Base-by-base conservation (phyloP, 2,888 invertebrate species). In the Dromius quadrimaculatus region DNA sequence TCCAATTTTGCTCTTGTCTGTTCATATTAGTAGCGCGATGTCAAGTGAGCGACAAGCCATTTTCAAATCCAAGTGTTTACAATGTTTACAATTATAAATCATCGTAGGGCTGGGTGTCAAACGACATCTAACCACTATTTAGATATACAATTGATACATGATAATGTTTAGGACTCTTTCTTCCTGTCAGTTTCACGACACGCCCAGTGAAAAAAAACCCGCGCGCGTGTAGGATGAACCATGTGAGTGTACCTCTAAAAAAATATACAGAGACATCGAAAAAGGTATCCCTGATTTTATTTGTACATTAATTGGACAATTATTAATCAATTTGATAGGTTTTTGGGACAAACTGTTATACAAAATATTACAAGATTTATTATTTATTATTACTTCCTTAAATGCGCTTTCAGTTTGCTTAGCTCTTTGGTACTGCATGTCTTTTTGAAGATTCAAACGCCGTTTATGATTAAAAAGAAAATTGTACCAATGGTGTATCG, bases 101-200 rank as follows among this genome's bases (percentile, higher is more conserved):
- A 41, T 64, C 64, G 64, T 64, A 64, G 64, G 63, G 64, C 38
- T 28, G 23, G 64, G 64, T 43, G 62, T 23, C 59, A 8, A 23
- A 17, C 11, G 57, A 41, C 38, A 32, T 28, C 47, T 28, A 32
- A 22, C 34, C 64, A 64, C 20, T 63, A 11, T 15, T 41, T 63
- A 63, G 63, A 63, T 63, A 43, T 41, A 45, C 45, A 45, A n/a
- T n/a, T 45, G 11, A 45, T 41, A 47, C 20, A 47, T 15, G 17
- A 34, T 38, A 47, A 41, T 64, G 47, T 64, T 47, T 47, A 64
- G 47, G 64, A 47, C 64, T 64, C 36, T 64, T 32, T 64, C 50
- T 36, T 23, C 59, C 59, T 59, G 28, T 54, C 50, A 47, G 50
- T 54, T 23, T 54, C 23, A 15, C 36, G 36, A 34, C 36, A 59